A percentile compares a stretch with the other conserved stretches of the same genome.
Conservation (phyloP, 2,113 vertebrate genomes). For the Rallus limicola region DNA sequence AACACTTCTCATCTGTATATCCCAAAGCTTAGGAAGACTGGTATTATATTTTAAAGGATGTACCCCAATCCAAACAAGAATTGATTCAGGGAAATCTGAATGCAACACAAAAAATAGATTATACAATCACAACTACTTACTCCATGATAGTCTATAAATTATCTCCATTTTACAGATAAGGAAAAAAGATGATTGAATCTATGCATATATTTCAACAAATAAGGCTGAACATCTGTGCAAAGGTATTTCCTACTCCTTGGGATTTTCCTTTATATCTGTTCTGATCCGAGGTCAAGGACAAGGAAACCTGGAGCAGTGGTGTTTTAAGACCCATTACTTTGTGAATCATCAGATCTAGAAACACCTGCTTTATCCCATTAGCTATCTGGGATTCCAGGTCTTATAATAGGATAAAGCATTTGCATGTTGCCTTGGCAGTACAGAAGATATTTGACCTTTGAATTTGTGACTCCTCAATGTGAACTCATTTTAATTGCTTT, state of each 20-base stretch:
- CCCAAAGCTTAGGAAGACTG: neutral
- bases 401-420: constrained; percentile 52
- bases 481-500: neutral
- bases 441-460: neutral
- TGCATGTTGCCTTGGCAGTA: neutral
- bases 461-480: neutral
- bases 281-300: constrained; percentile 43
- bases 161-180: neutral
- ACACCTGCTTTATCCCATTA: constrained; percentile 68
- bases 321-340: constrained; percentile 48
- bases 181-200: neutral
- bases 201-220: neutral
- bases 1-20: neutral
- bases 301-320: neutral
- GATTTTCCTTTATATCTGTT: neutral
- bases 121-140: neutral
- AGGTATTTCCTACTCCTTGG: neutral
- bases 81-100: neutral
- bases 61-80: neutral
- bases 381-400: constrained; percentile 31
- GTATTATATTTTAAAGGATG: neutral
- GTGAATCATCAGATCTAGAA: constrained; percentile 54
- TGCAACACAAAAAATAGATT: neutral
- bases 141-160: neutral
- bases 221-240: neutral